A percentile compares a stretch with the other conserved stretches of the same genome.
phyloP scores from a whole-genome alignment of 1,140 invertebrate species.

The Sipha flava region DNA sequence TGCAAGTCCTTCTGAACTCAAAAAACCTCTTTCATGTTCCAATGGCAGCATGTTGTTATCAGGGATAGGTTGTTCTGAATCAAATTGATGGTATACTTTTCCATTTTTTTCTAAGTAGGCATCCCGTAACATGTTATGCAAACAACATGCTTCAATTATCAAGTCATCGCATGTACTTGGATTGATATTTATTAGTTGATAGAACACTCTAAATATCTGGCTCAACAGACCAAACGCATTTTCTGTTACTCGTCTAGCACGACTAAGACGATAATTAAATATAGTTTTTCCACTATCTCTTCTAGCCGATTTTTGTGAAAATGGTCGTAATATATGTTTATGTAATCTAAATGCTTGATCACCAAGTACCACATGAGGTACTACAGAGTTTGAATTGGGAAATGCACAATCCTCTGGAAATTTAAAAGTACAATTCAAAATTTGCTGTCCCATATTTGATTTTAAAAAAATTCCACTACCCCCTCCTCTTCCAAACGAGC shows the following conservation, averaged over 20 bases:
- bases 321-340: constrained; percentile 43
- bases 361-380: constrained; percentile 40
- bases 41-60: too few relatives aligned
- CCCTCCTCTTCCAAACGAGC: constrained; percentile 43
- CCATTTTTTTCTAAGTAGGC: background rate
- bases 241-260: constrained; percentile 40
- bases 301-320: constrained; percentile 32
- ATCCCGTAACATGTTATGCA: constrained; percentile 10
- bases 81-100: background rate
- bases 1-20: too few relatives aligned
- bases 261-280: constrained; percentile 41
- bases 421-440: constrained; percentile 39
- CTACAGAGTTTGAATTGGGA: too few relatives aligned
- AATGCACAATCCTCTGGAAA: constrained; percentile 40
- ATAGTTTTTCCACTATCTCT: constrained; percentile 37
- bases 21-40: too few relatives aligned
- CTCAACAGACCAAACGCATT: constrained; percentile 42
- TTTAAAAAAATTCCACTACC: constrained; percentile 40
- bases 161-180: constrained; percentile 27
- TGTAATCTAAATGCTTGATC: constrained; percentile 45
- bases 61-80: too few relatives aligned
- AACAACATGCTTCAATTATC: constrained; percentile 28
- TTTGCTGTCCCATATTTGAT: constrained; percentile 10
- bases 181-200: constrained; percentile 35
- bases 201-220: constrained; percentile 31